Conservation (phyloP, 1,140 invertebrate genomes). For the Drosophila jambulina region DNA sequence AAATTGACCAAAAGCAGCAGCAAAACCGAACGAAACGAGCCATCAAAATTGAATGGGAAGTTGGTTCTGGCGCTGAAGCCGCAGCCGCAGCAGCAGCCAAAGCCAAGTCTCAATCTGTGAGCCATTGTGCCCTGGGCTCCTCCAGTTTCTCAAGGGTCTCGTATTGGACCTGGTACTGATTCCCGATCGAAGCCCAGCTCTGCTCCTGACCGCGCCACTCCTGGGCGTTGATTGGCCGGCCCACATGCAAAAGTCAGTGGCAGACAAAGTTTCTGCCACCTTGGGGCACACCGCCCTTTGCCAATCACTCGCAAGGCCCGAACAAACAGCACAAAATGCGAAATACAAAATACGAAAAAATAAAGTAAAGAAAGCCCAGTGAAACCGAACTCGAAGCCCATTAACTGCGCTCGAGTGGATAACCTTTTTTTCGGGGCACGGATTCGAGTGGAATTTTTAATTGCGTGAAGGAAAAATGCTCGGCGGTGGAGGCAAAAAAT, state of each 20-base stretch:
- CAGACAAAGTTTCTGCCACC: conserved; percentile 53
- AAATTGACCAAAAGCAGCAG: conserved; percentile 74
- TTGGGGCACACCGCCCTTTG: conserved; percentile 51
- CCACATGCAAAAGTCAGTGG: conserved; percentile 60
- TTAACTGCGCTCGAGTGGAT: conserved; percentile 78
- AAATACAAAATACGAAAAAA: conserved; percentile 14
- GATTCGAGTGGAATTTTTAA: conserved; percentile 54
- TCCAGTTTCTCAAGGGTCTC: conserved; percentile 39
- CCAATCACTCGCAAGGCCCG: conserved; percentile 62
- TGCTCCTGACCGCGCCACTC: conserved; percentile 6
- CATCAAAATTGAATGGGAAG: conserved; percentile 71
- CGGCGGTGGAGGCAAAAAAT: conserved; percentile 28
- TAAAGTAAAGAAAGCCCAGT: conserved; percentile 42
- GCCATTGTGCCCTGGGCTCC: conserved; percentile 6
- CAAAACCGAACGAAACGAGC: conserved; percentile 51
- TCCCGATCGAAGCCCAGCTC: conserved; percentile 19
- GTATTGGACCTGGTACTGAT: conserved; percentile 24
- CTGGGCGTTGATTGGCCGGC: conserved; percentile 62
- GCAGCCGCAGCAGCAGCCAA: neutral
- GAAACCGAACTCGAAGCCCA: conserved; percentile 70
- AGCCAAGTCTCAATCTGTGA: conserved; percentile 17
- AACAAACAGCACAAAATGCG: conserved; percentile 23
- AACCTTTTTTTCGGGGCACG: conserved; percentile 37
- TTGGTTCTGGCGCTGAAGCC: conserved; percentile 19
- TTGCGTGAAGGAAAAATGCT: conserved; percentile 42